Conservation (phyloP, 2,113 vertebrate genomes). For the Lathamus discolor region DNA sequence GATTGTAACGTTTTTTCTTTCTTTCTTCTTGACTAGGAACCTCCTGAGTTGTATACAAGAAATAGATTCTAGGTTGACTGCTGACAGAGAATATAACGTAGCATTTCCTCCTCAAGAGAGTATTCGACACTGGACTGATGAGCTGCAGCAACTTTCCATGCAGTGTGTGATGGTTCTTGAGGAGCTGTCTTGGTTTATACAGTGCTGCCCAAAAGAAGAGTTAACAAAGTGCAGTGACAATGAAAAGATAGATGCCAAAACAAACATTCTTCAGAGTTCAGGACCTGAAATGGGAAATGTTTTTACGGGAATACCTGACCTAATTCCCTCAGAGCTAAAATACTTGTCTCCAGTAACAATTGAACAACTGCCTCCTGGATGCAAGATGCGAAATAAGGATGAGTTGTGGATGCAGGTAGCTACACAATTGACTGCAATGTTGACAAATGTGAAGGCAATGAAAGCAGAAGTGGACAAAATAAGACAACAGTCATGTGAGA, state of each 20-base stretch:
- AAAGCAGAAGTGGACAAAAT: conserved; percentile 80
- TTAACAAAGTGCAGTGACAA: neutral
- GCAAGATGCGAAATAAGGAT: conserved; percentile 82
- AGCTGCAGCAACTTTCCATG: conserved; percentile 77
- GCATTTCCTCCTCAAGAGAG: conserved; percentile 87
- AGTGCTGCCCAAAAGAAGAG: conserved; percentile 84
- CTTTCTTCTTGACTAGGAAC: conserved; percentile 72
- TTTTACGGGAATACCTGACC: neutral
- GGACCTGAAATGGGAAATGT: neutral
- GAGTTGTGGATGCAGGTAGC: conserved; percentile 78
- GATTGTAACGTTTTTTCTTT: neutral
- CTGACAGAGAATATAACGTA: conserved; percentile 48
- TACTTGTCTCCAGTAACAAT: conserved; percentile 80
- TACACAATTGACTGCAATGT: conserved; percentile 60
- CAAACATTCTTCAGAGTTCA: neutral
- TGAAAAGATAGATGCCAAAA: neutral
- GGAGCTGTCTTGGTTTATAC: conserved; percentile 86
- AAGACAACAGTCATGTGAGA: conserved; percentile 70
- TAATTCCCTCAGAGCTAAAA: conserved; percentile 66
- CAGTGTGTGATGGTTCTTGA: conserved; percentile 83
- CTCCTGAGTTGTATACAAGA: conserved; percentile 79
- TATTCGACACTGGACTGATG: conserved; percentile 78
- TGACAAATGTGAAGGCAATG: conserved; percentile 65
- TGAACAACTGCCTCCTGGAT: conserved; percentile 81
- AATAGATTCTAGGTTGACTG: conserved; percentile 66